Evolutionary conservation across 2,797 vertebrate species (phyloP).

Genomic region (Fistularia tabacaria): DNA sequence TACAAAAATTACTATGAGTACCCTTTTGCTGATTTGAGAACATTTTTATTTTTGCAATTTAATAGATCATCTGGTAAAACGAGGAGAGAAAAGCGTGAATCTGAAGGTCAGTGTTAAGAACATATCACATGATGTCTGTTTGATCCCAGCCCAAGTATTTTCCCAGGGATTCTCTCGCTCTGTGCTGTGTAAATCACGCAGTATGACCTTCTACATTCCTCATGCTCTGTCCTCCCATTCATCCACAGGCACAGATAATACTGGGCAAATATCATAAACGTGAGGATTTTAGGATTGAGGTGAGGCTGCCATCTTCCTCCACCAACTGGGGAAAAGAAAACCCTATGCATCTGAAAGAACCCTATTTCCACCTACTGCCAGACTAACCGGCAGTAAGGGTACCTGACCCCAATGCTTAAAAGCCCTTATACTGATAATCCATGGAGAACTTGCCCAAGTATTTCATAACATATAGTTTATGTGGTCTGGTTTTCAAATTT

Average conservation of each 20-base stretch:
- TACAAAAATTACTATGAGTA: too few species aligned
- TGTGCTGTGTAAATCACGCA: conserved; percentile 68
- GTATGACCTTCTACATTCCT: conserved; percentile 79
- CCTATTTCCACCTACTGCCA: conserved; percentile 21
- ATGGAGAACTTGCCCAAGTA: conserved; percentile 4
- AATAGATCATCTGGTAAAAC: conserved; percentile 23
- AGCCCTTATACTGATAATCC: conserved; percentile 19
- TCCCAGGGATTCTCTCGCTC: conserved; percentile 68
- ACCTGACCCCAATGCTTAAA: conserved; percentile 32
- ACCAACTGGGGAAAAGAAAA: conserved; percentile 70
- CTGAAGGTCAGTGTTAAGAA: conserved; percentile 70
- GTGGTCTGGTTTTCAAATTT: too few species aligned
- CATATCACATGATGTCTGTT: conserved; percentile 61
- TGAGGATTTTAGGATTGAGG: conserved; percentile 84
- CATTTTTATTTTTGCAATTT: conserved; percentile 6
- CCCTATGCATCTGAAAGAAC: conserved; percentile 47
- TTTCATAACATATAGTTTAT: too few species aligned
- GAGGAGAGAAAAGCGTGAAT: conserved; percentile 38
- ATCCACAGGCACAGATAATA: conserved; percentile 84
- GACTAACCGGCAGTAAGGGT: conserved; percentile 29
- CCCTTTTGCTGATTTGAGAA: too few species aligned
- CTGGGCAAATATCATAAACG: conserved; percentile 85
- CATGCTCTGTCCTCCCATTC: conserved; percentile 84
- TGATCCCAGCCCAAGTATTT: conserved; percentile 70
- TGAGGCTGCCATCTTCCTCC: conserved; percentile 70